Conservation (phyloP, 2,888 invertebrate genomes). For the Schrankia costaestrigalis region DNA sequence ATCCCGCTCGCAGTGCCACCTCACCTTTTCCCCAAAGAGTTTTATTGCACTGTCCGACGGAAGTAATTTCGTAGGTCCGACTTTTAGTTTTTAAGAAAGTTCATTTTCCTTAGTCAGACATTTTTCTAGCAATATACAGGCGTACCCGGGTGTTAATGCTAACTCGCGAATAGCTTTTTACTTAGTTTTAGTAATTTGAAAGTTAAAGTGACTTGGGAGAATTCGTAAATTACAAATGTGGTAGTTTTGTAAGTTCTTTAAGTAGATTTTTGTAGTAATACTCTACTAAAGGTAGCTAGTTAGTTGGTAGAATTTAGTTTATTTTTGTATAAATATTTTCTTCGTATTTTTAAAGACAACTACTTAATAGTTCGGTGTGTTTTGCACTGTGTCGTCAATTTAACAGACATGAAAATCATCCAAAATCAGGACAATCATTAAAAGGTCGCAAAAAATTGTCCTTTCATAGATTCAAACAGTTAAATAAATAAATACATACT, state of each 20-base stretch:
- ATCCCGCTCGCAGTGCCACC: slow-evolving; percentile 39
- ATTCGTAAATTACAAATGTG: slow-evolving; percentile 15
- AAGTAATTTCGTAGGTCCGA: slow-evolving; percentile 80
- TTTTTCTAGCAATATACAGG: slow-evolving; percentile 56
- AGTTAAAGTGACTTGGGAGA: slow-evolving; percentile 28
- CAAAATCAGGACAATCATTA: too few species aligned
- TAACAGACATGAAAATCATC: too few species aligned
- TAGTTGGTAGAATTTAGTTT: too few species aligned
- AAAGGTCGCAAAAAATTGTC: too few species aligned
- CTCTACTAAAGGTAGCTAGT: too few species aligned
- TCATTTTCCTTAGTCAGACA: slow-evolving; percentile 67
- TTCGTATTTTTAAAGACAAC: too few species aligned
- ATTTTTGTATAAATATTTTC: too few species aligned
- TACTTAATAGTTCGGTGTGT: too few species aligned
- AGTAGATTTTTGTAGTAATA: not conserved
- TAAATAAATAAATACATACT: too few species aligned
- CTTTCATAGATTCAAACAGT: too few species aligned
- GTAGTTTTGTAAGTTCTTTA: too few species aligned
- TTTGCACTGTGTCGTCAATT: too few species aligned
- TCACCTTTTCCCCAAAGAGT: slow-evolving; percentile 66
- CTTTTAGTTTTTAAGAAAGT: slow-evolving; percentile 79
- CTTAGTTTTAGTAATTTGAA: slow-evolving; percentile 28
- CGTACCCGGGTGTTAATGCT: slow-evolving; percentile 42
- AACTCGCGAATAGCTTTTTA: slow-evolving; percentile 35
- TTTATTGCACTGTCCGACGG: slow-evolving; percentile 77